Evolutionary conservation across 2,797 vertebrate genomes (phyloP), one percentile per base, ranked within the genome.

Genomic region (Tachyglossus aculeatus): DNA sequence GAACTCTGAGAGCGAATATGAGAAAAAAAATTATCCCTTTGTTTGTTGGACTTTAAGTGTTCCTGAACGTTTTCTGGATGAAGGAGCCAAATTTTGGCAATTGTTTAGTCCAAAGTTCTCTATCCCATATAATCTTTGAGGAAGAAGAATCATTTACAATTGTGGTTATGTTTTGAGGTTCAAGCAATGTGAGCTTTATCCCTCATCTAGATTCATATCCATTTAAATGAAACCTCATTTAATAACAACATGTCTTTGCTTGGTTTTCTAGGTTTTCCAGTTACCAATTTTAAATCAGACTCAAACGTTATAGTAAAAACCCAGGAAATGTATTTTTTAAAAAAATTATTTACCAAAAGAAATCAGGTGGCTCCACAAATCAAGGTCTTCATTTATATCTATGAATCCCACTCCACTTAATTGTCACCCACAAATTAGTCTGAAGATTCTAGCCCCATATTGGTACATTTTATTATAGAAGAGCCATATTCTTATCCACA

Each of bases 391-490:
- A 72, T 82, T 86, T 83, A 74, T 75, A 78, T 81, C 45, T 37
- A 1, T 82, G 81, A 79, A 85, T 85, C 60, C 67, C 44, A 73
- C 2, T 8, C 47, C 37, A 77, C 50, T 85, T 83, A 75, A 82
- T 88, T 71, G 56, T 80, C 79, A 86, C 67, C 78, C 81, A 74
- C 79, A 85, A 89, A 88, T 84, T 87, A 80, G 57, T 11, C 58
- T 65, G 50, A 59, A 65, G 68, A 63, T 71, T 80, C 82, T 78
- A 80, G 67, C 50, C n/a, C 67, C 12, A 2, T 56, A 81, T n/a
- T 41, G 47, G 55, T 47, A 69, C 31, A 39, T 48, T 47, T 27
- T 74, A 25, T 79, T 74, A 77, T 74, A 43, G 82, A 81, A 33
- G 58, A 80, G 74, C 82, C 82, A 4, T 55, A 1, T 78, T 51